A percentile compares a stretch with the other conserved stretches of the same genome.
Conservation (phyloP, 1,140 invertebrate species). For the Lepeophtheirus salmonis region DNA sequence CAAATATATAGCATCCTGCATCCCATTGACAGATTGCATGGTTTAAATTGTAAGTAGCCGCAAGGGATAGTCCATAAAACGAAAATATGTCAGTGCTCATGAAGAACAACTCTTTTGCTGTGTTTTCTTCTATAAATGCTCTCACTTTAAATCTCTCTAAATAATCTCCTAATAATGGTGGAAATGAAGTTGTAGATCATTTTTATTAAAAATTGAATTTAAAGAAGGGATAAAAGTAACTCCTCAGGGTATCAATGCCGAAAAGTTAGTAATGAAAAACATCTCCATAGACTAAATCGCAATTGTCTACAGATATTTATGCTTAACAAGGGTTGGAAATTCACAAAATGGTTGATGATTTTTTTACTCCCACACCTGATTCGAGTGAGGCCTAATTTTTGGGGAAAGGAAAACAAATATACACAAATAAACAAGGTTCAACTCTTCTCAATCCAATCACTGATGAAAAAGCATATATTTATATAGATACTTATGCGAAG, state of each 20-base stretch:
- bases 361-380: constrained; percentile 58
- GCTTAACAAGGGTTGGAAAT: constrained; percentile 72
- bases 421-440: not conserved
- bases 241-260: constrained; percentile 23
- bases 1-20: too few relatives aligned
- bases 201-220: constrained; percentile 25
- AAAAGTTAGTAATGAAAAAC: constrained; percentile 55
- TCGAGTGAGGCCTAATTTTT: constrained; percentile 35
- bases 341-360: constrained; percentile 76
- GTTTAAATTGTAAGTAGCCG: constrained; percentile 52
- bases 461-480: not conserved
- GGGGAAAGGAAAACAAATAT: not conserved
- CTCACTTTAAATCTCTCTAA: too few relatives aligned
- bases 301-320: constrained; percentile 72
- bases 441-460: not conserved
- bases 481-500: not conserved
- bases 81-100: not conserved
- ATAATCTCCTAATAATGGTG: too few relatives aligned
- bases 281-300: constrained; percentile 73
- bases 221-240: constrained; percentile 25
- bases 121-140: not conserved
- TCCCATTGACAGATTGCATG: constrained; percentile 33
- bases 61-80: constrained; percentile 40
- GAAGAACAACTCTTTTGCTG: too few relatives aligned
- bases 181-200: constrained; percentile 25